Evolutionary conservation across 1,140 invertebrate species (phyloP).

Genomic region (Micrasema minimum): DNA sequence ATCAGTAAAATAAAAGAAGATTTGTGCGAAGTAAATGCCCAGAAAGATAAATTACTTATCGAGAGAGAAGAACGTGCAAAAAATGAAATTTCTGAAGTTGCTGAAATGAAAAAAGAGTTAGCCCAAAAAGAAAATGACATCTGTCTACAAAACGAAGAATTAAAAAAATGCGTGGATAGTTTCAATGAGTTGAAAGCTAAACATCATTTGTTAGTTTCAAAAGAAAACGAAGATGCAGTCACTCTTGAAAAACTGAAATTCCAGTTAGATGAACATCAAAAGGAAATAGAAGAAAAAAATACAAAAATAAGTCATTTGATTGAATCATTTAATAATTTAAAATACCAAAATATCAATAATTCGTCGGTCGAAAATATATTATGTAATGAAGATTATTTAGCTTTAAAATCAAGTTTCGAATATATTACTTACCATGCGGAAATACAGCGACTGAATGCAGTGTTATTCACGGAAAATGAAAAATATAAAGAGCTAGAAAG

Average conservation of each 20-base stretch:
- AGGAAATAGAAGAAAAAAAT: conserved; percentile 11
- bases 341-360: conserved; percentile 48
- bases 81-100: conserved; percentile 36
- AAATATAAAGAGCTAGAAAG: conserved; percentile 66
- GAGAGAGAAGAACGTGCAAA: conserved; percentile 21
- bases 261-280: conserved; percentile 51
- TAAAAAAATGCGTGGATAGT: too few relatives aligned
- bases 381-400: conserved; percentile 13
- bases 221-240: too few relatives aligned
- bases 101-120: conserved; percentile 52
- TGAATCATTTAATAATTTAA: neutral
- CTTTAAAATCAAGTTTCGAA: conserved; percentile 11
- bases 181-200: too few relatives aligned
- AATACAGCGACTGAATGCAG: conserved; percentile 78
- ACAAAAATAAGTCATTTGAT: neutral
- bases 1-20: conserved; percentile 50
- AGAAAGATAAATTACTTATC: conserved; percentile 23
- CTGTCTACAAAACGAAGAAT: too few relatives aligned
- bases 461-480: conserved; percentile 59
- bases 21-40: conserved; percentile 6
- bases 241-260: conserved; percentile 46
- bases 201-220: too few relatives aligned
- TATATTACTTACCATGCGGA: conserved; percentile 79
- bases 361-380: neutral
- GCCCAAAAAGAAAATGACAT: conserved; percentile 13